phyloP scores from a whole-genome alignment of 2,113 vertebrate species.

The Miniopterus natalensis region DNA sequence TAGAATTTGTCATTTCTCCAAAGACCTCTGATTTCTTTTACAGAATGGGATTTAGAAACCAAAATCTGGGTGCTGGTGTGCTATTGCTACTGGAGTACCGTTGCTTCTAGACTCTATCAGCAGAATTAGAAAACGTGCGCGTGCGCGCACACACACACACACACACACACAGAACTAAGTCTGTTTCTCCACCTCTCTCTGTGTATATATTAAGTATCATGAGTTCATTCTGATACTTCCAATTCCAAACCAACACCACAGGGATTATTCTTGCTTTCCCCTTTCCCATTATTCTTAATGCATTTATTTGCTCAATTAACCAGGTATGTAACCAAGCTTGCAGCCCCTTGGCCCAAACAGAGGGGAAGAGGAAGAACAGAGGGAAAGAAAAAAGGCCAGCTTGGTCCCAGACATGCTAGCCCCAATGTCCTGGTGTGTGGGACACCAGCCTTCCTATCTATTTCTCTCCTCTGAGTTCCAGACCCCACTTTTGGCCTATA shows the following conservation, averaged over 20 bases:
- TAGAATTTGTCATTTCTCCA: neutral
- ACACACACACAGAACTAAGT: neutral
- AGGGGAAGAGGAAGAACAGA: neutral
- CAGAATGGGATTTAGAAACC: slow-evolving; percentile 25
- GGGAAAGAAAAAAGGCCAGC: neutral
- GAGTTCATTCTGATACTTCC: too few species aligned
- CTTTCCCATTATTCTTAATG: neutral
- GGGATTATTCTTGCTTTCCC: too few species aligned
- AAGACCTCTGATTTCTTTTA: neutral
- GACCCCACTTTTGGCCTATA: neutral
- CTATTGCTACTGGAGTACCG: neutral
- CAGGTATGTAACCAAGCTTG: neutral
- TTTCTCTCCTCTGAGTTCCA: neutral
- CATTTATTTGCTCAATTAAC: neutral
- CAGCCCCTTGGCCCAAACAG: neutral
- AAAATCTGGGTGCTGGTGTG: neutral
- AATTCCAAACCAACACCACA: too few species aligned
- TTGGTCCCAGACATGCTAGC: neutral
- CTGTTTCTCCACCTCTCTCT: neutral
- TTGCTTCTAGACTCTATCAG: neutral
- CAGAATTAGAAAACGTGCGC: neutral
- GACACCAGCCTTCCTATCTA: neutral
- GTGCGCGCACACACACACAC: too few species aligned
- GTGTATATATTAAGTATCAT: neutral
- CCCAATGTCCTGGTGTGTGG: neutral